phyloP scores from a whole-genome alignment of 2,113 vertebrate genomes.

The pig (Sus scrofa) region T2T-Sscrofa CM000824.6:58240001-58240500 shows the following conservation, averaged over 20 bases:
- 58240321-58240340: too few relatives aligned
- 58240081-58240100: not conserved
- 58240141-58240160: not conserved
- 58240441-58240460: not conserved
- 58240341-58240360: not conserved
- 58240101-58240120: not conserved
- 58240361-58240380: not conserved
- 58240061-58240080: not conserved
- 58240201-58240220: not conserved
- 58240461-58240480: not conserved
- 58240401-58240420: not conserved
- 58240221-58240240: not conserved
- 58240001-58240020: conserved; percentile 70
- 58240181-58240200: not conserved
- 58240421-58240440: not conserved
- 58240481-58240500: not conserved
- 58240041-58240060: conserved; percentile 63
- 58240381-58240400: not conserved
- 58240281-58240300: not conserved
- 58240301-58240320: not conserved
- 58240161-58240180: too few relatives aligned
- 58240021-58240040: not conserved
- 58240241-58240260: not conserved
- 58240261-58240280: not conserved
- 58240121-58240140: not conserved